Evolutionary conservation across 1,140 invertebrate genomes (phyloP), one percentile per base, ranked within the genome.

Genomic region (Latrodectus geometricus): DNA sequence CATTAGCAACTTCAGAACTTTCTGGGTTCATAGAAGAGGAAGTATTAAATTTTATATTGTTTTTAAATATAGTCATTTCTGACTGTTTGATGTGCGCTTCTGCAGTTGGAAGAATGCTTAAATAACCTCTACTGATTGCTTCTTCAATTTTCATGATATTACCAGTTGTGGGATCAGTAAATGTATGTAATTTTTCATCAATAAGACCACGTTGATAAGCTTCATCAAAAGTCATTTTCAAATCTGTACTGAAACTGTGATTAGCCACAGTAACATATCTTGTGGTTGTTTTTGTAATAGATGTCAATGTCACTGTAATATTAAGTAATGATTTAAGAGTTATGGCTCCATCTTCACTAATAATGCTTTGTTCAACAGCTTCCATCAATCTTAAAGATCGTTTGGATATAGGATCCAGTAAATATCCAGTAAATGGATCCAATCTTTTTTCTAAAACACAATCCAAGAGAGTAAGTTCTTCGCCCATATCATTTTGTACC

Each of bases 341-440:
- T 84, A 95, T 94, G 69, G 96, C 96, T 76, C 97, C 96, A 91
- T 97, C 95, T 4, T 95, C 93, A 11, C 96, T 95, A 15, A 98
- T 96, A 77, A 97, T 92, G 90, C 95, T 95, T 65, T 94, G 93
- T 90, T 95, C 94, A 77, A 98, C 95, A 56, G 96, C 96, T 90
- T 96, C 94, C 89, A 96, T 95, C 73, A 97, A 93, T 88, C 95
- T 95, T 89, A 98, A 92, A 88, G 94, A 93, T 90, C 94, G 94
- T 88, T 94, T 94, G 48, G 93, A 95, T 88, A 93, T 93, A 8
- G 94, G 93, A 91, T 99, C 96, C 75, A 96, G 91, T 72, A 99
- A 92, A 90, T 97, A 94, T 14, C 97, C 97, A 54, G 95, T 95
- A 90, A 95, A 95, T 11, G 97, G 94, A 91, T 98, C 96, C 23